These are phyloP conservation scores for Crotalus tigris DNA, from an alignment of 2,113 vertebrate genomes.

Conservation along the genomic window DNA sequence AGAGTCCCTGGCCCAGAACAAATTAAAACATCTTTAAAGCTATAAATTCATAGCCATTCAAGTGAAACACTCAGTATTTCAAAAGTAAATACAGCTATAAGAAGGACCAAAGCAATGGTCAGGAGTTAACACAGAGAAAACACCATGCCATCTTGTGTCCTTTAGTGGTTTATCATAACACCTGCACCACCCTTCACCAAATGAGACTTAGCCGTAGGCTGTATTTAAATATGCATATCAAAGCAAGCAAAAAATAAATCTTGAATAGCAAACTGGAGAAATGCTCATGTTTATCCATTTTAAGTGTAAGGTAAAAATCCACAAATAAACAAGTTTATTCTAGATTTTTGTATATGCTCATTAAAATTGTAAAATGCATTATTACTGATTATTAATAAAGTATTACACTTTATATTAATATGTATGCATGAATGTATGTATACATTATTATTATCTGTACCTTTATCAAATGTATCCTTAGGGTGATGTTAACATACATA, in stretches of 20 bases:
- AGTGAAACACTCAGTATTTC: slow-evolving; percentile 77
- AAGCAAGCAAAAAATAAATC: slow-evolving; percentile 92
- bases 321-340: slow-evolving; percentile 47
- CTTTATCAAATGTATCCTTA: slow-evolving; percentile 1
- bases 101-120: slow-evolving; percentile 77
- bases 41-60: slow-evolving; percentile 76
- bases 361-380: slow-evolving; percentile 35
- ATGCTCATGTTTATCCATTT: slow-evolving; percentile 74
- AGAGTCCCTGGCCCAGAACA: slow-evolving; percentile 71
- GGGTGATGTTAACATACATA: slow-evolving; percentile 43
- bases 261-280: slow-evolving; percentile 86
- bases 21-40: slow-evolving; percentile 75
- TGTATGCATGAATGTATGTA: neutral
- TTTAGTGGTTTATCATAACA: slow-evolving; percentile 88
- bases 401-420: slow-evolving; percentile 15
- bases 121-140: slow-evolving; percentile 81
- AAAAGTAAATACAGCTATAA: slow-evolving; percentile 90
- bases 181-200: slow-evolving; percentile 86
- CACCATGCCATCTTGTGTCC: slow-evolving; percentile 77
- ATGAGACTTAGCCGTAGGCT: slow-evolving; percentile 91
- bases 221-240: slow-evolving; percentile 98
- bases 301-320: slow-evolving; percentile 61
- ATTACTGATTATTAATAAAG: slow-evolving; percentile 22
- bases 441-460: neutral
- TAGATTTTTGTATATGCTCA: slow-evolving; percentile 27